Base-by-base conservation (phyloP, 2,888 invertebrate species). In the Lypha dubia region DNA sequence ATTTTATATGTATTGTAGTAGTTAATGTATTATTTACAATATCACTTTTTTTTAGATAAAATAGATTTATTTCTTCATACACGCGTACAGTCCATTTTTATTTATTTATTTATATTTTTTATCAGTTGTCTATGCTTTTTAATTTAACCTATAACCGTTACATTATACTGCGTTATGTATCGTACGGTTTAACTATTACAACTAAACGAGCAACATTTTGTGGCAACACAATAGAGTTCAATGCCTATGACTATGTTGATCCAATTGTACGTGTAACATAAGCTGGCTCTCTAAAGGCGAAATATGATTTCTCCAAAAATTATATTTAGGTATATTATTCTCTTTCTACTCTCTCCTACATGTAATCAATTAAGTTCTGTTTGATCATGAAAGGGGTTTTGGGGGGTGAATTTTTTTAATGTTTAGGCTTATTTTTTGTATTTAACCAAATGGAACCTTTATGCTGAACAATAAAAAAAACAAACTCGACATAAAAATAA, bases 121-220 rank as follows among this genome's bases (percentile, higher is more conserved):
- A 77, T 84, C 81, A 81, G 38, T 75, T 62, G 49, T 51, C 60
- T 49, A 28, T 51, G n/a, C 7, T 65, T 70, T 76, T 28, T 73
- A 11, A 20, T 17, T 70, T 58, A 44, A 60, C 32, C 68, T 56
- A 13, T 17, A 56, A 70, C 58, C 71, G 70, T 70, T 75, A 62
- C 76, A 71, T 84, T 63, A 65, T 77, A 77, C 68, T 74, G 67
- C 83, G 86, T 71, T 86, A 79, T 65, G 65, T 75, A 74, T 77
- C 65, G 81, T 60, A 79, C 46, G 84, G 84, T 87, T 85, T 84
- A 65, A 82, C 75, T 82, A 70, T 84, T 74, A 70, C 68, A 79
- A 84, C 84, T 84, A 68, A 84, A 44, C 70, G 58, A 79, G 68
- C 81, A 74, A 84, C 81, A 79, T 68, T 84, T 79, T 70, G 84